Conservation (phyloP, 2,797 vertebrate species). For the Syngnathus rostellatus region DNA sequence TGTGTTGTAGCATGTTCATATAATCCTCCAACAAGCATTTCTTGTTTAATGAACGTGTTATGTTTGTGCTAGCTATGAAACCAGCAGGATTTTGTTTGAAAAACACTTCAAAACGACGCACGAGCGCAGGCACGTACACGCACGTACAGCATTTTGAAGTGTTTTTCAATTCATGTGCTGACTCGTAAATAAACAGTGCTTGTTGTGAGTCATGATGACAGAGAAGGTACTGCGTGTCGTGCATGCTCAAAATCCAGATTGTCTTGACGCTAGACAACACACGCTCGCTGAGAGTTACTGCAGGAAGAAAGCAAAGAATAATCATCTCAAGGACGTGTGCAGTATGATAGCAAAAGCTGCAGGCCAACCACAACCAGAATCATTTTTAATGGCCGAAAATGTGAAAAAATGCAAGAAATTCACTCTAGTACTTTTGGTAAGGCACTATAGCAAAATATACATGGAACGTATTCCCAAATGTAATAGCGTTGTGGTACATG, state of each 20-base stretch:
- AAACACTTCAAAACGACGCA: neutral
- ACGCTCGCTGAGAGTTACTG: constrained; percentile 22
- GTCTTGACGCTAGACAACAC: constrained; percentile 40
- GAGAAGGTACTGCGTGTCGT: neutral
- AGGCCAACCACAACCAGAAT: constrained; percentile 8
- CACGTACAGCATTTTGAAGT: neutral
- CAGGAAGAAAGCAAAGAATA: constrained; percentile 26
- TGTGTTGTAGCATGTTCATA: neutral
- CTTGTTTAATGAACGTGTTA: neutral
- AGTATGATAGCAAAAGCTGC: constrained; percentile 5
- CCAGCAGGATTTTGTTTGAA: constrained; percentile 1
- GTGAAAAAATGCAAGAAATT: neutral
- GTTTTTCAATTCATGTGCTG: neutral
- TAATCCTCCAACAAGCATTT: neutral
- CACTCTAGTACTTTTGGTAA: too few species aligned
- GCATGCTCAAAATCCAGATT: constrained; percentile 9
- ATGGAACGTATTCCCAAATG: too few species aligned
- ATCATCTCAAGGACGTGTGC: constrained; percentile 40
- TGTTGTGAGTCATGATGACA: constrained; percentile 1
- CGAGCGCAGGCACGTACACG: neutral
- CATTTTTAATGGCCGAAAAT: neutral
- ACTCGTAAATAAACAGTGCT: constrained; percentile 1
- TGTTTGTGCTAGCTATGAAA: neutral
- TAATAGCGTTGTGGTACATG: too few species aligned
- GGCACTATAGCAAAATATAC: too few species aligned